phyloP scores from a whole-genome alignment of 2,113 vertebrate species.

The Neolamprologus devosi region DNA sequence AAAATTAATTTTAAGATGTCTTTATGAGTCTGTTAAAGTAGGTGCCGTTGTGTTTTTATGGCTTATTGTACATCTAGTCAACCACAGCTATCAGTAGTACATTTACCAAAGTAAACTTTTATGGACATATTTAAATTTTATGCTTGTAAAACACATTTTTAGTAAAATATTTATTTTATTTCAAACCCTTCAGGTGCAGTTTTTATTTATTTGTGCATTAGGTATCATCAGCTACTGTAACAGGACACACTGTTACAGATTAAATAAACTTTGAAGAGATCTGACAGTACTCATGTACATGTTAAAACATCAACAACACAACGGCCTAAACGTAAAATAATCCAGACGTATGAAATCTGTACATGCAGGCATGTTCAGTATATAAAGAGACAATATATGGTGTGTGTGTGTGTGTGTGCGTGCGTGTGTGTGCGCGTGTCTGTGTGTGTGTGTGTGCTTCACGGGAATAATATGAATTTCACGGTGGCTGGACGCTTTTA shows the following conservation, averaged over 20 bases:
- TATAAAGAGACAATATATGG: neutral
- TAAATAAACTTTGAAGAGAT: neutral
- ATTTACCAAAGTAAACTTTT: neutral
- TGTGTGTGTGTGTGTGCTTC: neutral
- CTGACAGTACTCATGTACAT: neutral
- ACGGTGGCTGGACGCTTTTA: constrained; percentile 60
- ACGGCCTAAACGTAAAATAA: neutral
- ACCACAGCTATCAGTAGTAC: neutral
- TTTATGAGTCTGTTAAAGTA: neutral
- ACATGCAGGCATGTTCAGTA: neutral
- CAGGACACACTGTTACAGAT: neutral
- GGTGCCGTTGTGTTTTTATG: neutral
- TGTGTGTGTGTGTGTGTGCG: neutral
- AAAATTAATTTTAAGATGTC: too few species aligned
- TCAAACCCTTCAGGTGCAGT: neutral
- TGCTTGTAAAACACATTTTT: neutral
- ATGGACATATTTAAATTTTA: neutral
- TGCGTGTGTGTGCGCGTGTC: neutral
- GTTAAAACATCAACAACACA: neutral
- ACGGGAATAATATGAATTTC: constrained; percentile 55
- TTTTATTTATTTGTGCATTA: neutral
- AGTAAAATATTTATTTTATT: neutral
- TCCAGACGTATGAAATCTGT: neutral
- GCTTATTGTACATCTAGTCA: neutral
- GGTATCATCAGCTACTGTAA: neutral